Percentiles rank a stretch among this genome's conserved stretches.
These are phyloP conservation scores for Trypoxylus dichotomus DNA, from an alignment of 1,140 invertebrate species.

Conservation along the genomic window DNA sequence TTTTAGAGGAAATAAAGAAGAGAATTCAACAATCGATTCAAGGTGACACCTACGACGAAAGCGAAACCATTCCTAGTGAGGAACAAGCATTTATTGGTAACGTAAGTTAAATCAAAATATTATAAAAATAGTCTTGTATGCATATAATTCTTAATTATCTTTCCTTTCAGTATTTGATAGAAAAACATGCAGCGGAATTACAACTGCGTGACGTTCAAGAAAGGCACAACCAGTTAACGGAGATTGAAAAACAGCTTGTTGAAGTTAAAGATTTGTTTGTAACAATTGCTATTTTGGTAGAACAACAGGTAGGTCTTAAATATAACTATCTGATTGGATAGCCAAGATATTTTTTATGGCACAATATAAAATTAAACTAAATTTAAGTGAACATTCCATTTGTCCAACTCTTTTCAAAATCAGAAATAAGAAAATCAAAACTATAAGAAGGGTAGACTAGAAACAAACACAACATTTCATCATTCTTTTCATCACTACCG, in stretches of 20 bases:
- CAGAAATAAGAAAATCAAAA: no score
- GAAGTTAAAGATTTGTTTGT: constrained; percentile 84
- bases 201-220: constrained; percentile 81
- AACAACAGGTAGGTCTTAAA: constrained; percentile 63
- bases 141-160: constrained; percentile 33
- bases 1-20: constrained; percentile 38
- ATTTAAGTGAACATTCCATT: no score
- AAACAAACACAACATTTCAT: no score
- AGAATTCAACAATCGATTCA: constrained; percentile 21
- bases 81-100: constrained; percentile 48
- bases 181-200: constrained; percentile 78
- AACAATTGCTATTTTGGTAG: constrained; percentile 75
- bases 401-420: no score
- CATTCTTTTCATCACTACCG: no score
- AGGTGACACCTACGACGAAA: not conserved
- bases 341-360: no score
- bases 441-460: no score
- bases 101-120: constrained; percentile 39
- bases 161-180: constrained; percentile 70
- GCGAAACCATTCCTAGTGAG: not conserved
- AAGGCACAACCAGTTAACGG: constrained; percentile 79
- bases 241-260: constrained; percentile 77
- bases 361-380: no score
- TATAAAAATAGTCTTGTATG: no score
- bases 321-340: constrained; percentile 4